phyloP scores from a whole-genome alignment of 37 sponge, comb jelly and placozoan genomes.

The Ianthella basta region DNA sequence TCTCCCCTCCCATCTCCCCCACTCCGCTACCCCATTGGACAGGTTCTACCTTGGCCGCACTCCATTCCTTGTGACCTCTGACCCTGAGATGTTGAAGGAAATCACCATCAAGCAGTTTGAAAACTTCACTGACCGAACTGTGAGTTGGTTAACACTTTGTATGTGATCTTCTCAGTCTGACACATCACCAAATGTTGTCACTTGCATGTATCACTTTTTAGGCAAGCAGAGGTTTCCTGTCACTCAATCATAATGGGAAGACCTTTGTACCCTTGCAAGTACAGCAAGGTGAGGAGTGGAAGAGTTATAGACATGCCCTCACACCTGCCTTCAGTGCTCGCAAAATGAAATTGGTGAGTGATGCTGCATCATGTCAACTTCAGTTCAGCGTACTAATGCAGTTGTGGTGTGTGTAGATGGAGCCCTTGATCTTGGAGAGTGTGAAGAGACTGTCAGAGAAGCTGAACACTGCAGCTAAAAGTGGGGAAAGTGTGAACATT shows the following conservation, averaged over 20 bases:
- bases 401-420: too few relatives aligned
- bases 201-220: too few relatives aligned
- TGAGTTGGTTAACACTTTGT: background rate
- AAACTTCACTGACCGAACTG: background rate
- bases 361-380: background rate
- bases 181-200: too few relatives aligned
- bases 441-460: background rate
- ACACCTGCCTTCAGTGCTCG: conserved; percentile 22
- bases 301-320: background rate
- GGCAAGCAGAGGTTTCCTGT: too few relatives aligned
- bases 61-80: background rate
- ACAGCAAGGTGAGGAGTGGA: background rate
- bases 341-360: conserved; percentile 13
- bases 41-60: conserved; percentile 8
- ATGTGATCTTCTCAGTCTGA: background rate
- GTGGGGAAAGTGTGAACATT: background rate
- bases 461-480: background rate
- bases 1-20: background rate
- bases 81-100: background rate
- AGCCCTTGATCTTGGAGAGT: too few relatives aligned
- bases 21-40: too few relatives aligned
- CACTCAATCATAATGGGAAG: too few relatives aligned
- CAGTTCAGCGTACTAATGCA: too few relatives aligned
- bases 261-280: background rate
- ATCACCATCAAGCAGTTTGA: background rate